A percentile compares a stretch with the other conserved stretches of the same genome.
Evolutionary conservation across 2,797 vertebrate species (phyloP).

Genomic region (Benthosema pterotum): DNA sequence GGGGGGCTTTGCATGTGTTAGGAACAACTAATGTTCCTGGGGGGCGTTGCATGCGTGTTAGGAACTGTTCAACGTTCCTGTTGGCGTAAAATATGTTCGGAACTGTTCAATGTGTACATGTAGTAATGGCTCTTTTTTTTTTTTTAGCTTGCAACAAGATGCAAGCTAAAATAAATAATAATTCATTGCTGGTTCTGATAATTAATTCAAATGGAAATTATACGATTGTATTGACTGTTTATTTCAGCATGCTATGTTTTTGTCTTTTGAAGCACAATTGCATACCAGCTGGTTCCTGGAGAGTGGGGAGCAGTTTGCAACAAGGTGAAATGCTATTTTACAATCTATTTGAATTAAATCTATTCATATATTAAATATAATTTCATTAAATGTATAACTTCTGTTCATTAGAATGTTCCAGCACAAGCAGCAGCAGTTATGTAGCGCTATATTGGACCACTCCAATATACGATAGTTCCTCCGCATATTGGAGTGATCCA

Average conservation of each 20-base stretch:
- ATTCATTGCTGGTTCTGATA: neutral
- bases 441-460: too few species aligned
- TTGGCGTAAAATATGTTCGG: too few species aligned
- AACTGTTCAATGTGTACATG: neutral
- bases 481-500: too few species aligned
- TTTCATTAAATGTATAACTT: neutral
- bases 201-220: neutral
- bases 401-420: neutral
- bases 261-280: neutral
- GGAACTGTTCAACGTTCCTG: too few species aligned
- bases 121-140: neutral
- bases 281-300: neutral
- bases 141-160: too few species aligned
- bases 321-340: neutral
- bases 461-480: too few species aligned
- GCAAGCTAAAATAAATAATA: too few species aligned
- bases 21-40: too few species aligned
- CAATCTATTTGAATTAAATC: neutral
- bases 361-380: neutral
- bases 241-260: constrained; percentile 2
- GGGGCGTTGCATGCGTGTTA: too few species aligned
- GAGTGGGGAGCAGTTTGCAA: neutral
- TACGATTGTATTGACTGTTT: neutral
- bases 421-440: neutral
- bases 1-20: too few species aligned